Conservation (phyloP, 1,140 invertebrate species). For the Chlorops oryzae region DNA sequence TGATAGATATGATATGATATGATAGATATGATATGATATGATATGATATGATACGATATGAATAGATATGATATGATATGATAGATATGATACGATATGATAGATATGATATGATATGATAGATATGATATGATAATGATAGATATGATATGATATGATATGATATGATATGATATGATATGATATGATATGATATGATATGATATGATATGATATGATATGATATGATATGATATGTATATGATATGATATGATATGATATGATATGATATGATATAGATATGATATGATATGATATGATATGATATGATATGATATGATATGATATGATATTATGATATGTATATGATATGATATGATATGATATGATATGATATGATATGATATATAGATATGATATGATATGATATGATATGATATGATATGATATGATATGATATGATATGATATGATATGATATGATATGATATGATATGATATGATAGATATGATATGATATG, state of each 20-base stretch:
- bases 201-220: conserved; percentile 14
- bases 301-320: conserved; percentile 19
- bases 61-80: neutral
- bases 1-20: no score
- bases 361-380: conserved; percentile 15
- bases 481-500: no score
- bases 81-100: no score
- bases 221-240: conserved; percentile 16
- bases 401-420: conserved; percentile 15
- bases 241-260: no score
- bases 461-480: conserved; percentile 1
- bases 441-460: conserved; percentile 20
- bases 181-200: conserved; percentile 7
- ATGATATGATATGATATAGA: conserved; percentile 19
- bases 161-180: neutral
- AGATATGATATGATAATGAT: neutral
- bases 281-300: conserved; percentile 19
- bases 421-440: conserved; percentile 21
- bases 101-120: no score
- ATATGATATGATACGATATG: neutral
- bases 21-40: no score
- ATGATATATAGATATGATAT: conserved; percentile 1
- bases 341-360: conserved; percentile 13
- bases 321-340: conserved; percentile 6
- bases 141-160: neutral